Percentiles rank a stretch among this genome's conserved stretches.
Conservation (phyloP, 2,888 invertebrate genomes). For the Priocnemis perturbator region DNA sequence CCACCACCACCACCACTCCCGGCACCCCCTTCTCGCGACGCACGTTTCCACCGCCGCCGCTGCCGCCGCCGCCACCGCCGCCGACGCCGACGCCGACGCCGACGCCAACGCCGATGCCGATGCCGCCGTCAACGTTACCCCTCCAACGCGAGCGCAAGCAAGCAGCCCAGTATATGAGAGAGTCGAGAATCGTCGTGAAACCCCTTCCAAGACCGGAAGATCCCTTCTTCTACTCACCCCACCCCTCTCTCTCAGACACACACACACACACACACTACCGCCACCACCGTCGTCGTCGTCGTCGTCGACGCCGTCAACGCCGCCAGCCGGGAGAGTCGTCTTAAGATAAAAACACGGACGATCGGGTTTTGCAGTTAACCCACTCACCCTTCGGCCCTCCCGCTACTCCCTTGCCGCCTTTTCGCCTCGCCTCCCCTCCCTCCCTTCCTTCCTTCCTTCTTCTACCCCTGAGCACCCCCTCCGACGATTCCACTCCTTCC, state of each 20-base stretch:
- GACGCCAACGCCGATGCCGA: conserved; percentile 29
- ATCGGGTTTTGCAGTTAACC: conserved; percentile 72
- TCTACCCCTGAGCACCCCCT: conserved; percentile 31
- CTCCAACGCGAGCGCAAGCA: too few species aligned
- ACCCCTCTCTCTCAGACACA: conserved; percentile 8
- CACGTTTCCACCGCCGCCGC: conserved; percentile 26
- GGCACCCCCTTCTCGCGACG: neutral
- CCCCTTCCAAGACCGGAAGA: conserved; percentile 47
- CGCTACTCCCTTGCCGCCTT: conserved; percentile 39
- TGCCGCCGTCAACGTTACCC: conserved; percentile 37
- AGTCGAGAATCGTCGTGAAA: conserved; percentile 8
- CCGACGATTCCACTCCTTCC: conserved; percentile 19
- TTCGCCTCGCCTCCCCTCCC: conserved; percentile 45
- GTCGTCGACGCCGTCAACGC: conserved; percentile 45
- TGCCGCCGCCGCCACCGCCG: conserved; percentile 31
- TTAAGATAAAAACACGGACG: conserved; percentile 74
- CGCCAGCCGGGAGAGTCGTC: conserved; percentile 57
- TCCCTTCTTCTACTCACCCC: conserved; percentile 46
- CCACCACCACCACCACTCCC: conserved; percentile 37
- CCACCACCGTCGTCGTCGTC: too few species aligned
- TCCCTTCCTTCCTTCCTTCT: conserved; percentile 46
- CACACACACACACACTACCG: conserved; percentile 14
- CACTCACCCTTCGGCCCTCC: conserved; percentile 57
- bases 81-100: conserved; percentile 39
- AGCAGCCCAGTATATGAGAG: too few species aligned